Base-by-base conservation (phyloP, 1,140 invertebrate genomes). In the Nylanderia fulva region DNA sequence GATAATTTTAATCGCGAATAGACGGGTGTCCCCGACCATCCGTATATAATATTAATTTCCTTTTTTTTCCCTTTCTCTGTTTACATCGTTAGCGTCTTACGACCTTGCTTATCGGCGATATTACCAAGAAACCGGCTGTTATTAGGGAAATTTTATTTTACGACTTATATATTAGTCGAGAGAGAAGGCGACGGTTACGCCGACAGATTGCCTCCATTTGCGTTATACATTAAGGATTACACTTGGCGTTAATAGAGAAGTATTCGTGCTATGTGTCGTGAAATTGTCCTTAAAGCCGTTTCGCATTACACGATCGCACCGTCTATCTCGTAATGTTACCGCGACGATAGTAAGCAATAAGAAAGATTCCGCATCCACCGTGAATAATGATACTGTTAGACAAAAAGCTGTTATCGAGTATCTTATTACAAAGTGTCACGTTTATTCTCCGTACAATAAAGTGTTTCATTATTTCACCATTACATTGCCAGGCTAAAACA, bases 131-230 rank as follows among this genome's bases (percentile, higher is more conserved):
- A 71, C 24, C 27, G 66, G 52, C 66, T 69, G 39, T 60, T 60
- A 68, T 82, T 29, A 33, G 52, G n/a, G 52, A 72, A 72, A 82
- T 60, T 45, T 82, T 69, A 69, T 71, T 56, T 71, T 72, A 72
- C 29, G 36, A 33, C 64, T 80, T 42, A 27, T 8, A 33, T 21
- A n/a, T n/a, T n/a, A 18, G 42, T 58, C 6, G 24, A 52, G 42
- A 60, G 13, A 36, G 13, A 18, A 58, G 42, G 27, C 36, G 64
- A 39, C 24, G 21, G n/a, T 9, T 27, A 18, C n/a, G 48, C 52
- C 66, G 76, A 80, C 36, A 80, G 52, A 82, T 72, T 45, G 39
- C 52, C 54, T 42, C 36, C 33, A 33, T 54, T 72, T 24, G 77
- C 52, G 39, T 71, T 54, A 13, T 27, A 33, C 66, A 24, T 71